Conservation (phyloP, 2,888 invertebrate genomes). For the Prenolepis imparis region DNA sequence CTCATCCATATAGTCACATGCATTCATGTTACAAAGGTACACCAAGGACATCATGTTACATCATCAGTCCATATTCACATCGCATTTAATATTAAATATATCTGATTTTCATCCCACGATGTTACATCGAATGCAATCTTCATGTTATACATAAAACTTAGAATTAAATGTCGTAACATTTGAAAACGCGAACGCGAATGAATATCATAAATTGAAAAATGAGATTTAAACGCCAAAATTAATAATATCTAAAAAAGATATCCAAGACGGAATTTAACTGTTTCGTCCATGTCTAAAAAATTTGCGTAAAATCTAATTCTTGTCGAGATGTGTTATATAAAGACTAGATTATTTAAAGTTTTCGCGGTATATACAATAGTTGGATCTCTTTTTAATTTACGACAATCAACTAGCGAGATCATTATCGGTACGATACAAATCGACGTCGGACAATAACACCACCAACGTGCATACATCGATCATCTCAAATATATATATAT, state of each 20-base stretch:
- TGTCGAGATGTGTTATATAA: neutral
- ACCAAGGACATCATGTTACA: slow-evolving; percentile 28
- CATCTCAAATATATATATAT: slow-evolving; percentile 31
- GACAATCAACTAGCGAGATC: neutral
- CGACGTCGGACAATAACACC: slow-evolving; percentile 46
- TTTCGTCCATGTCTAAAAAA: neutral
- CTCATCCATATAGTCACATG: slow-evolving; percentile 33
- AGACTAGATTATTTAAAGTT: neutral
- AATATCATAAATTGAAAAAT: neutral
- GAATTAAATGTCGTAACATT: slow-evolving; percentile 18
- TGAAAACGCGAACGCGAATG: neutral
- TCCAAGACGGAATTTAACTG: neutral
- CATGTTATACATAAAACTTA: slow-evolving; percentile 31
- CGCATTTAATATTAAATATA: slow-evolving; percentile 33
- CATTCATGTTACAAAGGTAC: slow-evolving; percentile 42
- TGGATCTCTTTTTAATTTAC: slow-evolving; percentile 16
- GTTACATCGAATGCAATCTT: slow-evolving; percentile 35
- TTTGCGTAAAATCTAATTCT: neutral
- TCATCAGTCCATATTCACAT: slow-evolving; percentile 41
- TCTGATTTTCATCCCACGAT: slow-evolving; percentile 30
- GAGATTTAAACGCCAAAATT: slow-evolving; percentile 4
- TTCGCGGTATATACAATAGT: neutral
- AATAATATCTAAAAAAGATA: neutral
- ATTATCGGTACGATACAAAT: slow-evolving; percentile 18
- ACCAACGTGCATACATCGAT: slow-evolving; percentile 56